Evolutionary conservation across 2,888 invertebrate genomes (phyloP).

Genomic region (Ophonus ardosiacus): DNA sequence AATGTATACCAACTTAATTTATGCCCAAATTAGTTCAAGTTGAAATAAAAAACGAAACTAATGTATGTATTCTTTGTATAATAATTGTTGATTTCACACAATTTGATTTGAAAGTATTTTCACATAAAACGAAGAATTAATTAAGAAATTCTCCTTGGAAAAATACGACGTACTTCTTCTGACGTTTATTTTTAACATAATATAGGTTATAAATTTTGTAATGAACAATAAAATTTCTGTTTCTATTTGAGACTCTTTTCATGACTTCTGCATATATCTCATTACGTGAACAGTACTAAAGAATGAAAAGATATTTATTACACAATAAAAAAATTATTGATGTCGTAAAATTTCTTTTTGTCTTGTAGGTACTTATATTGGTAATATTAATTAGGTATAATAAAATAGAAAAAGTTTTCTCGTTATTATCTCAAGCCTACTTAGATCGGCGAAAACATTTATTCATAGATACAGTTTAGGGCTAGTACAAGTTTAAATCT

Average conservation of each 20-base stretch:
- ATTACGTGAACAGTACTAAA: background rate
- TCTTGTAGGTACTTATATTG: too few relatives aligned
- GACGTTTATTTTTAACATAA: background rate
- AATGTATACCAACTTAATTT: background rate
- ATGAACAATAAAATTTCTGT: background rate
- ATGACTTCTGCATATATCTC: background rate
- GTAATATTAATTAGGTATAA: too few relatives aligned
- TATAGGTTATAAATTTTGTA: background rate
- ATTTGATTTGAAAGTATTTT: conserved; percentile 29
- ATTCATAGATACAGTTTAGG: too few relatives aligned
- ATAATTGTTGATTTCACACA: conserved; percentile 15
- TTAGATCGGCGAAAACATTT: too few relatives aligned
- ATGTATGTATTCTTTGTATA: background rate
- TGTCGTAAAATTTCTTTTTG: too few relatives aligned
- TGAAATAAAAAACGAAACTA: background rate
- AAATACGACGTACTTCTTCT: background rate
- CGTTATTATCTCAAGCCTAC: too few relatives aligned
- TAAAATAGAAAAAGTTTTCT: too few relatives aligned
- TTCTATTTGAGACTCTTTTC: background rate
- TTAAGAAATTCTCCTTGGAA: conserved; percentile 24
- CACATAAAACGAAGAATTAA: conserved; percentile 21
- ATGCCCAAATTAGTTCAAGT: background rate
- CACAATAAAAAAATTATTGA: too few relatives aligned
- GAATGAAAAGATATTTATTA: too few relatives aligned
- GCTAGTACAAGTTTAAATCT: too few relatives aligned